Percentiles rank a stretch among this genome's conserved stretches.
phyloP scores from a whole-genome alignment of 2,797 vertebrate genomes.

The Sebastes dallii region DNA sequence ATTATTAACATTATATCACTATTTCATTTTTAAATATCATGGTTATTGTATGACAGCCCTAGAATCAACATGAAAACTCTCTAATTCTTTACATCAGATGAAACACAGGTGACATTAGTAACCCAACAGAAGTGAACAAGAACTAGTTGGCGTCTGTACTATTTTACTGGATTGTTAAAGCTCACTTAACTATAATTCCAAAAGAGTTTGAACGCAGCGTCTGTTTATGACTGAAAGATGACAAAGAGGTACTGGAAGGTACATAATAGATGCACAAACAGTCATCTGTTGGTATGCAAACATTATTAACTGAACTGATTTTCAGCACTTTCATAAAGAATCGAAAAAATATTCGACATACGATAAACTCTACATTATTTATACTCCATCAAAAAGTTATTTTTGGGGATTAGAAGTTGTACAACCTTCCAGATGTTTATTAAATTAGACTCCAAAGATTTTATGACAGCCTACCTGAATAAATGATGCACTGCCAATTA shows the following conservation, averaged over 20 bases:
- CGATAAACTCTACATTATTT: neutral
- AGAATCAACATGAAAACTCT: neutral
- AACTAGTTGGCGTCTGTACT: neutral
- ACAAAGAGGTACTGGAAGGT: neutral
- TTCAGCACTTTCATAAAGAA: neutral
- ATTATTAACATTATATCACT: too few relatives aligned
- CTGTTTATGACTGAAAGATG: neutral
- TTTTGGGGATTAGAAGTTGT: neutral
- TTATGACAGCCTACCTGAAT: conserved; percentile 5
- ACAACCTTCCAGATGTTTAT: neutral
- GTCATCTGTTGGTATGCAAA: neutral
- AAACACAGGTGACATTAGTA: neutral
- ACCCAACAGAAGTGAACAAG: neutral
- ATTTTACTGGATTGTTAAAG: neutral
- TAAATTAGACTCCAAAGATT: neutral
- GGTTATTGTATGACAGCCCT: too few relatives aligned
- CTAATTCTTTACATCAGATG: neutral
- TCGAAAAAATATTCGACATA: neutral
- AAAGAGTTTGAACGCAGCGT: neutral
- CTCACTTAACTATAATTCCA: neutral
- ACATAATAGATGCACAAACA: neutral
- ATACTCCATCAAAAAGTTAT: neutral
- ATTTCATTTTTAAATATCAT: too few relatives aligned
- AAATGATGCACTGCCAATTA: neutral
- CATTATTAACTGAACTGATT: neutral